These are phyloP conservation scores for Odontamblyopus rebecca DNA, from an alignment of 2,797 vertebrate species.

Conservation along the genomic window DNA sequence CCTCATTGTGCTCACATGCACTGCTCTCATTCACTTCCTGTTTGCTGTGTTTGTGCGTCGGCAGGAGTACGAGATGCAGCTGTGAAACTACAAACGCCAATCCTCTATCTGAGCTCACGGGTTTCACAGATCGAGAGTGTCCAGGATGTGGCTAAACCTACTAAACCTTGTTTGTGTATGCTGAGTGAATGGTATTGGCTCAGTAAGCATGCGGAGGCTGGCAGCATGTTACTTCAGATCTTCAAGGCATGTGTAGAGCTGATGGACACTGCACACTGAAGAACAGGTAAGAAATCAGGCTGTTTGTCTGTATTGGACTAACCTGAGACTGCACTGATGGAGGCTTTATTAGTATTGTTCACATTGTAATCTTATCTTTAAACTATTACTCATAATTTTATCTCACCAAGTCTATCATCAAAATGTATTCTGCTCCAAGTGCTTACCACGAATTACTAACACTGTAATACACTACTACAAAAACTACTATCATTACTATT, in stretches of 20 bases:
- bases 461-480: too few species aligned
- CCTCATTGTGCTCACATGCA: constrained; percentile 65
- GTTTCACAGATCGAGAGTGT: constrained; percentile 18
- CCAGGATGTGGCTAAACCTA: constrained; percentile 69
- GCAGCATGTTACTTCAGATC: constrained; percentile 34
- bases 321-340: neutral
- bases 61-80: constrained; percentile 16
- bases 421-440: neutral
- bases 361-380: neutral
- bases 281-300: constrained; percentile 55
- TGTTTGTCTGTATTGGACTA: neutral
- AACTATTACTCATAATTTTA: neutral
- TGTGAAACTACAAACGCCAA: constrained; percentile 10
- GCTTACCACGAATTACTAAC: neutral
- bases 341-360: too few species aligned
- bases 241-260: constrained; percentile 12
- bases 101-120: constrained; percentile 2
- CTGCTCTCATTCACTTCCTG: constrained; percentile 74
- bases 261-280: constrained; percentile 58
- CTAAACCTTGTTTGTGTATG: constrained; percentile 14
- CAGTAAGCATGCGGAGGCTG: constrained; percentile 25
- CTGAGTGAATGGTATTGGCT: constrained; percentile 51
- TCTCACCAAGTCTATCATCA: neutral
- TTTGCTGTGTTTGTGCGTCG: constrained; percentile 52
- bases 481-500: too few species aligned